Percentiles rank a stretch among this genome's conserved stretches.
phyloP scores from a whole-genome alignment of 2,113 vertebrate species.

The Lasiurus cinereus region DNA sequence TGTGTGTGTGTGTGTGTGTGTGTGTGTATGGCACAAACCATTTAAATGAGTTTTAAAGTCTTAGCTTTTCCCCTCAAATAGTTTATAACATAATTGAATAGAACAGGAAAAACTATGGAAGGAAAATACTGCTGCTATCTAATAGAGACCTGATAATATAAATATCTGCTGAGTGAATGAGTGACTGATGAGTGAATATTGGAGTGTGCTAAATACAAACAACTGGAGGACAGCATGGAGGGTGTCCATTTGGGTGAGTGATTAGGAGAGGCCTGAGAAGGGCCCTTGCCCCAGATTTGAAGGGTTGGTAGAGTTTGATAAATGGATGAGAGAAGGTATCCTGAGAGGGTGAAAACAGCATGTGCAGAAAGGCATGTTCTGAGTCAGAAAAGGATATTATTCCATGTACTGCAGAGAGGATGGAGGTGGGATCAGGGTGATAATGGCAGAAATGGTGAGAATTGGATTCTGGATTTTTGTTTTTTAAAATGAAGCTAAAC shows the following conservation, averaged over 20 bases:
- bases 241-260: neutral
- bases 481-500: too few relatives aligned
- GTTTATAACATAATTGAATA: neutral
- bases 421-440: neutral
- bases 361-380: neutral
- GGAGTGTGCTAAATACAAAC: neutral
- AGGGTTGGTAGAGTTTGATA: neutral
- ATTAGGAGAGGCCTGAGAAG: neutral
- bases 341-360: neutral
- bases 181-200: neutral
- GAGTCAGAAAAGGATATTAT: neutral
- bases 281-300: neutral
- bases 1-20: too few relatives aligned
- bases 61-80: neutral
- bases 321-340: neutral
- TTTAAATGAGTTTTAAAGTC: neutral
- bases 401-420: too few relatives aligned
- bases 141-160: neutral
- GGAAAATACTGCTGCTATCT: neutral
- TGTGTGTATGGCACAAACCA: neutral
- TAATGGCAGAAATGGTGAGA: neutral
- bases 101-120: neutral
- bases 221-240: neutral
- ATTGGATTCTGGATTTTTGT: neutral
- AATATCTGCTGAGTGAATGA: neutral